Percentiles rank a stretch among this genome's conserved stretches.
phyloP scores from a whole-genome alignment of 2,888 invertebrate species.

The Penaeus monodon region DNA sequence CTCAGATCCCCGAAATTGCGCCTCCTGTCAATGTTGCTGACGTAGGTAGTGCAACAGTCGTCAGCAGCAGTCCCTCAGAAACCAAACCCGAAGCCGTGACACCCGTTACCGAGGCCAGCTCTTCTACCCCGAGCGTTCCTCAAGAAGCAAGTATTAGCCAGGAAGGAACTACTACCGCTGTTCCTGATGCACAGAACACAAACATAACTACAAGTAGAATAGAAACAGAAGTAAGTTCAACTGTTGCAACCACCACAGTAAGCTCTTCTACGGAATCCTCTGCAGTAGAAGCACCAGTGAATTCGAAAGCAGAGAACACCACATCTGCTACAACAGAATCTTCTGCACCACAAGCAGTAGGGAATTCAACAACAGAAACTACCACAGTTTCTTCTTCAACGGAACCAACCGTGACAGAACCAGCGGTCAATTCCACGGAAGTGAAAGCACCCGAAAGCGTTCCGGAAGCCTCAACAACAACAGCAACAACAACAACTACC shows the following conservation, averaged over 20 bases:
- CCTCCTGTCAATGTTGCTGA: too few relatives aligned
- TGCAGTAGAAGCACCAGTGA: too few relatives aligned
- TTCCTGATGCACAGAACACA: not conserved
- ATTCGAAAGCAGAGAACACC: not conserved
- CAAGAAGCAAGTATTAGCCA: not conserved
- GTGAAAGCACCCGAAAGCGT: too few relatives aligned
- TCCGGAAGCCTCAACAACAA: not conserved
- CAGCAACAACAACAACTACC: conserved; percentile 28
- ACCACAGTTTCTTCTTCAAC: too few relatives aligned
- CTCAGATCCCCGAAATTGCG: too few relatives aligned
- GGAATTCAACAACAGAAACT: conserved; percentile 60
- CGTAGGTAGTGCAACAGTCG: too few relatives aligned
- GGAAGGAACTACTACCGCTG: not conserved
- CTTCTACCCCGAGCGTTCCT: not conserved
- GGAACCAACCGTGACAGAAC: too few relatives aligned
- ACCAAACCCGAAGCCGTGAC: not conserved
- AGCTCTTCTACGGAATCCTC: not conserved
- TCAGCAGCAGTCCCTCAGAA: not conserved
- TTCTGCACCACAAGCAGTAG: conserved; percentile 38
- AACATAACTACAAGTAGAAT: not conserved
- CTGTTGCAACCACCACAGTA: not conserved
- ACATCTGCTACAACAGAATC: conserved; percentile 13
- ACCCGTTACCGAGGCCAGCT: not conserved
- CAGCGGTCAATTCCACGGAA: too few relatives aligned
- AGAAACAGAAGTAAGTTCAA: too few relatives aligned